A percentile compares a stretch with the other conserved stretches of the same genome.
phyloP scores from a whole-genome alignment of 2,113 vertebrate species.

The Centropristis striata region DNA sequence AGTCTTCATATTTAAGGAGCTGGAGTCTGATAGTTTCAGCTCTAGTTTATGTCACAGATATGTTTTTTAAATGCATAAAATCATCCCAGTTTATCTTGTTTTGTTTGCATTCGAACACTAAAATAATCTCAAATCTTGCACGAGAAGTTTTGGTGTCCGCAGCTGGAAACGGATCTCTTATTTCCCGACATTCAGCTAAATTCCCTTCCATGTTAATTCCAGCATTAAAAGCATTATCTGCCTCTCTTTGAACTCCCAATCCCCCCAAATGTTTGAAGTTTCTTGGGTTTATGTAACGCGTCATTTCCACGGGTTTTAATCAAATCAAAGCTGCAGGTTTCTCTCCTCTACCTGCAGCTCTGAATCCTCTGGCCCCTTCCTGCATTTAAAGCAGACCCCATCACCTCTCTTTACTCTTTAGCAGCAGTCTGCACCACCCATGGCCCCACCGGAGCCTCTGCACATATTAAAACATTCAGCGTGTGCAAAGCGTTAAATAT shows the following conservation, averaged over 20 bases:
- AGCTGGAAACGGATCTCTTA: too few relatives aligned
- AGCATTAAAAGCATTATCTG: constrained; percentile 65
- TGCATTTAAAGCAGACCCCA: constrained; percentile 75
- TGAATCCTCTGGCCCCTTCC: constrained; percentile 49
- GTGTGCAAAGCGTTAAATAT: constrained; percentile 80
- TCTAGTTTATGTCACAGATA: fast-evolving
- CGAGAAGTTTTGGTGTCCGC: too few relatives aligned
- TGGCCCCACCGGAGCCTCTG: constrained; percentile 59
- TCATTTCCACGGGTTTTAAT: constrained; percentile 72
- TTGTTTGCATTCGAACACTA: too few relatives aligned
- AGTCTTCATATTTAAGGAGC: background rate
- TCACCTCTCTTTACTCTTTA: constrained; percentile 67
- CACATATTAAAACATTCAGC: constrained; percentile 71
- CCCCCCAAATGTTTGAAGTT: constrained; percentile 66
- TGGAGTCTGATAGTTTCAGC: too few relatives aligned
- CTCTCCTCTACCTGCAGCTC: constrained; percentile 50
- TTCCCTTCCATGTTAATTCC: constrained; percentile 70
- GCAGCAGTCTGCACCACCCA: constrained; percentile 61
- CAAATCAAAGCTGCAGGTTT: constrained; percentile 72
- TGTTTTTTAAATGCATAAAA: too few relatives aligned
- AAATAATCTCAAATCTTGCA: too few relatives aligned
- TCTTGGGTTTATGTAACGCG: constrained; percentile 64
- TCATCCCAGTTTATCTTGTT: too few relatives aligned
- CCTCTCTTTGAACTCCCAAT: constrained; percentile 60
- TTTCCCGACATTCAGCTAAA: constrained; percentile 27